These are phyloP conservation scores for Sebastes glaucus DNA, from an alignment of 2,797 vertebrate species.

Conservation along the genomic window DNA sequence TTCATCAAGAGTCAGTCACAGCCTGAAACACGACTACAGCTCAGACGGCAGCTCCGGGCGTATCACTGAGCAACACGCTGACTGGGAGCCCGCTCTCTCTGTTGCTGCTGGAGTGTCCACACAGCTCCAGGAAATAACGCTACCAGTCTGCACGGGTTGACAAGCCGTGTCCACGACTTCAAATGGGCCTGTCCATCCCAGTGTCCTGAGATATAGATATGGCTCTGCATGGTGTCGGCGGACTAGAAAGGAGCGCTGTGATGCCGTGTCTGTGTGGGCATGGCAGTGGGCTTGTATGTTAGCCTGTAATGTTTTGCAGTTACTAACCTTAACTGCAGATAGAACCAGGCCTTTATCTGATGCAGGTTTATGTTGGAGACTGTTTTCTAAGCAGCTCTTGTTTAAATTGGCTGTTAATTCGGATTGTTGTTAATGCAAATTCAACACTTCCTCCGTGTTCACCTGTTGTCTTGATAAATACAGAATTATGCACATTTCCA, in stretches of 20 bases:
- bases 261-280: neutral
- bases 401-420: neutral
- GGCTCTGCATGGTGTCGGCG: neutral
- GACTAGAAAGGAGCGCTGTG: neutral
- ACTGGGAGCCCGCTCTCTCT: neutral
- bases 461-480: neutral
- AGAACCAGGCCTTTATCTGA: neutral
- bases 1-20: neutral
- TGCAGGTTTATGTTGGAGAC: neutral
- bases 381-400: neutral
- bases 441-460: neutral
- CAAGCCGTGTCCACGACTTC: constrained; percentile 42
- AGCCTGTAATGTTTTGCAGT: neutral
- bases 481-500: neutral
- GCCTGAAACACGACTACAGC: constrained; percentile 4
- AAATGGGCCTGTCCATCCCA: constrained; percentile 44
- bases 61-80: neutral
- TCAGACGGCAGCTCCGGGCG: neutral
- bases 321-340: neutral
- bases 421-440: neutral
- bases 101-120: constrained; percentile 31
- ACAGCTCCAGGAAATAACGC: constrained; percentile 28
- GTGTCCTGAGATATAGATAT: constrained; percentile 12
- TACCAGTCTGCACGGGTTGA: constrained; percentile 40
- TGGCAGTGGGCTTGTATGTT: neutral